Evolutionary conservation across 2,113 vertebrate genomes (phyloP).

Genomic region (Boulengeromyrus knoepffleri): DNA sequence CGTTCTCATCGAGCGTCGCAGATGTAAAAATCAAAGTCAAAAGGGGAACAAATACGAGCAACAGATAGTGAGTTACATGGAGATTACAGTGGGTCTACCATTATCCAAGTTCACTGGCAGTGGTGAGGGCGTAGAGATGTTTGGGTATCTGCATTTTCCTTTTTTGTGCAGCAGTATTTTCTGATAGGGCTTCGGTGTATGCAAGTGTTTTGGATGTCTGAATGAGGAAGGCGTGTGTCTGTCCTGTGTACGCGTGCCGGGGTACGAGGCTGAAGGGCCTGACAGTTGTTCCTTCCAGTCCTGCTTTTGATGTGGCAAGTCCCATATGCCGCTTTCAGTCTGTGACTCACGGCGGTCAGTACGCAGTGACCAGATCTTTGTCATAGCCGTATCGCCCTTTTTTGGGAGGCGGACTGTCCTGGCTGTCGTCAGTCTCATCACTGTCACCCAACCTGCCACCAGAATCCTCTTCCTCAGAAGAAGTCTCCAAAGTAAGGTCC

Average conservation of each 20-base stretch:
- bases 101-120: background rate
- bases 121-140: background rate
- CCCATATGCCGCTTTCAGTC: background rate
- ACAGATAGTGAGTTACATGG: background rate
- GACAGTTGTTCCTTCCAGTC: background rate
- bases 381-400: slow-evolving; percentile 62
- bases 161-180: background rate
- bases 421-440: slow-evolving; percentile 61
- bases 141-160: background rate
- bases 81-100: background rate
- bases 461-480: slow-evolving; percentile 54
- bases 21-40: background rate
- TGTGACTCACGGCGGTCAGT: slow-evolving; percentile 50
- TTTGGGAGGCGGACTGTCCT: slow-evolving; percentile 67
- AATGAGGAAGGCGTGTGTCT: background rate
- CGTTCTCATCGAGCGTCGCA: background rate
- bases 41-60: background rate
- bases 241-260: background rate
- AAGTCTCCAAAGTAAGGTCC: slow-evolving; percentile 75
- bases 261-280: background rate
- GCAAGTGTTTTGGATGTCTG: background rate
- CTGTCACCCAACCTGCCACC: slow-evolving; percentile 41
- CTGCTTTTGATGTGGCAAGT: background rate
- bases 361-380: slow-evolving; percentile 71
- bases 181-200: background rate